Base-by-base conservation (phyloP, 2,797 vertebrate species). In the Cheirogaleus major region DNA sequence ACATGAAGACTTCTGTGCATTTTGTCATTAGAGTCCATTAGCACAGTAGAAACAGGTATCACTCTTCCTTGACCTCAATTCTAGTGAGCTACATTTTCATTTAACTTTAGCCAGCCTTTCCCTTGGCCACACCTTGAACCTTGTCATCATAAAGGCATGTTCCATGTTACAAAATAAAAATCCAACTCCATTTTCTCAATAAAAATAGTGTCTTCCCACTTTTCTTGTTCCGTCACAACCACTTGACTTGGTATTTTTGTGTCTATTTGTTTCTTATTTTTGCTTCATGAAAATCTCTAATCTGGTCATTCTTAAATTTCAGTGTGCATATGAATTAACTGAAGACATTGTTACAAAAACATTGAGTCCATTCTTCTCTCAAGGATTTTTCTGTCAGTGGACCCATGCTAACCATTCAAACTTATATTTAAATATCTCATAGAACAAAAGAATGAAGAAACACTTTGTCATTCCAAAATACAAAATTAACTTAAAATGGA, bases 61-160 rank as follows among this genome's bases (percentile, higher is more conserved):
- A 61, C 67, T 76, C 67, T 73, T 84, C 84, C 38, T 35, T 85
- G 80, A 80, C 90, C 80, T 81, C 67, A 69, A 86, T 93, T 96
- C 20, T 52, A 69, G 4, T 20, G 67, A 81, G 41, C 59, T 73
- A 92, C 35, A 48, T 35, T 75, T 95, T 89, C 59, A 81, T 72
- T 85, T 85, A 59, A 41, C 41, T 41, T 65, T 32, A 43, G 48
- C 50, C 35, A 89, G 43, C 0, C 25, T 80, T 32, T 69, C 15
- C 18, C 4, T 4, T 7, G 1, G 3, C 30, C 35, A 61, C 17
- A 69, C 6, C 1, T 30, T 76, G 57, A 75, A 52, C n/a, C 27
- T 78, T 81, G 9, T 38, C 50, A 85, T 65, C 7, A 35, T 7
- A 45, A 50, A 85, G 18, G 14, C 55, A 5, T 30, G 23, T 0